These are phyloP conservation scores for Orius insidiosus DNA, from an alignment of 1,140 invertebrate species.

Conservation along the genomic window DNA sequence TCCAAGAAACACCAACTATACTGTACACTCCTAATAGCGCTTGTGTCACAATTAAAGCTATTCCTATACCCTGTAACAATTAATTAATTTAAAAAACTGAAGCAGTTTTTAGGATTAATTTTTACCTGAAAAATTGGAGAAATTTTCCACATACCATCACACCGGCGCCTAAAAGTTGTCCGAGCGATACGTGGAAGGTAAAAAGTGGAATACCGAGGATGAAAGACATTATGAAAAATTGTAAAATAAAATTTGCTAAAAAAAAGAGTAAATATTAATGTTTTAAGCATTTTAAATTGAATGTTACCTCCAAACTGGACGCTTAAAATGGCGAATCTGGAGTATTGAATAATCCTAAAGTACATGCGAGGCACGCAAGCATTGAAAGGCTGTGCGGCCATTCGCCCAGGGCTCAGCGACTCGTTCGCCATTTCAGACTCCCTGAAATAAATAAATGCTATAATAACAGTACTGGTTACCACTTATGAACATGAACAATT, in stretches of 20 bases:
- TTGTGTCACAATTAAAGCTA: slow-evolving; percentile 60
- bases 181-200: slow-evolving; percentile 67
- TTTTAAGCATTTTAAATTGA: slow-evolving; percentile 1
- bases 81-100: too few species aligned
- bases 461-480: too few species aligned
- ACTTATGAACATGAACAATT: too few species aligned
- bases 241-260: slow-evolving; percentile 70
- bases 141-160: slow-evolving; percentile 81
- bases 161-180: slow-evolving; percentile 66
- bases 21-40: slow-evolving; percentile 71
- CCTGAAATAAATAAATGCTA: too few species aligned
- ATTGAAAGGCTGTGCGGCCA: slow-evolving; percentile 69
- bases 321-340: slow-evolving; percentile 69
- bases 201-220: slow-evolving; percentile 71
- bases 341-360: slow-evolving; percentile 71
- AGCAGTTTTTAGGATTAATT: too few species aligned
- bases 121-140: slow-evolving; percentile 68
- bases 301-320: slow-evolving; percentile 65
- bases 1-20: slow-evolving; percentile 72
- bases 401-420: slow-evolving; percentile 29
- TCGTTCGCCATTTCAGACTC: slow-evolving; percentile 20
- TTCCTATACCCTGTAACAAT: slow-evolving; percentile 58
- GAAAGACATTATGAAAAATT: slow-evolving; percentile 69
- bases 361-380: slow-evolving; percentile 65
- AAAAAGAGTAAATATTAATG: slow-evolving; percentile 23